These are phyloP conservation scores for Drosophila emarginata DNA, from an alignment of 2,888 invertebrate genomes.

Conservation along the genomic window DNA sequence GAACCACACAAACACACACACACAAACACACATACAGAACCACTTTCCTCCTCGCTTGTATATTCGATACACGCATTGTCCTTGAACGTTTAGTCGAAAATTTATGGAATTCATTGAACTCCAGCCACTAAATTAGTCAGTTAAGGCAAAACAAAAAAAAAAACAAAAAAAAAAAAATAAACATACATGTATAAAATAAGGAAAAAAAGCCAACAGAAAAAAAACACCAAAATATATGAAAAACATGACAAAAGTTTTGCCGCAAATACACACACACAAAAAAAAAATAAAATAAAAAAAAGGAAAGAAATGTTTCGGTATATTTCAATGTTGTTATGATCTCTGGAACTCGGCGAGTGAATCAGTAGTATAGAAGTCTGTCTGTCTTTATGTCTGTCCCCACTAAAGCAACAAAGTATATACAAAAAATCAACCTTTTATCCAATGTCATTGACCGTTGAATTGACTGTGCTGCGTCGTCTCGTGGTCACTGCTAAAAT, in stretches of 20 bases:
- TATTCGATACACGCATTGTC: conserved; percentile 64
- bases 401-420: too few species aligned
- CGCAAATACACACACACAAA: conserved; percentile 54
- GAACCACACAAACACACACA: conserved; percentile 37
- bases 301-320: conserved; percentile 45
- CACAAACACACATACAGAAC: conserved; percentile 6
- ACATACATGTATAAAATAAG: conserved; percentile 13
- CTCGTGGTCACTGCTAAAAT: conserved; percentile 15
- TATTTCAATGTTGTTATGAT: conserved; percentile 24
- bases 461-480: conserved; percentile 25
- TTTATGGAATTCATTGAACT: conserved; percentile 79
- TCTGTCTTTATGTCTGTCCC: too few species aligned
- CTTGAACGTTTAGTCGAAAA: conserved; percentile 78
- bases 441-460: conserved; percentile 63
- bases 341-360: conserved; percentile 25
- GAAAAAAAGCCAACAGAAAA: conserved; percentile 9
- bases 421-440: not conserved
- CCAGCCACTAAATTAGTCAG: conserved; percentile 71
- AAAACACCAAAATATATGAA: conserved; percentile 30
- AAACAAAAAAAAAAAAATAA: conserved; percentile 7
- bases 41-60: conserved; percentile 12
- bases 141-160: conserved; percentile 52
- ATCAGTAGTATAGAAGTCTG: conserved; percentile 23
- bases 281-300: too few species aligned
- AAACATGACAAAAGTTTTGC: conserved; percentile 72